Conservation (phyloP, 2,797 vertebrate genomes). For the Pampus argenteus region DNA sequence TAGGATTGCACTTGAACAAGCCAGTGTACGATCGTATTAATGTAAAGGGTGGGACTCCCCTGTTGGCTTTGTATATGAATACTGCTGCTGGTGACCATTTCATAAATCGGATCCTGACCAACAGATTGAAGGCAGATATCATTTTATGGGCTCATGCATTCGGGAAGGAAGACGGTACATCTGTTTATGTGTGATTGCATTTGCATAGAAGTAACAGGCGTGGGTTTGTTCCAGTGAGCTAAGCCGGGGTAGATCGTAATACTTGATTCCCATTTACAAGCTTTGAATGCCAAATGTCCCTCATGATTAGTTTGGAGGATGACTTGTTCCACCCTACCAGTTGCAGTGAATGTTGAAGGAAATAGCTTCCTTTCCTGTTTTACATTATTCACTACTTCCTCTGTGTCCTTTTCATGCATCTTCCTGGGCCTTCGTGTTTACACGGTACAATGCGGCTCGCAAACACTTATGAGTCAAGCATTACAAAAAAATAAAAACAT, state of each 20-base stretch:
- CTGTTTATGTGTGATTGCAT: conserved; percentile 72
- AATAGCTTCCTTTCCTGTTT: conserved; percentile 44
- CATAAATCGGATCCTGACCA: conserved; percentile 63
- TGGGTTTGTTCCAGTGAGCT: conserved; percentile 53
- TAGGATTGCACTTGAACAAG: background rate
- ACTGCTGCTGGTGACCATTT: conserved; percentile 54
- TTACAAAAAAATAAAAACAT: conserved; percentile 26
- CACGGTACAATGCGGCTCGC: conserved; percentile 43
- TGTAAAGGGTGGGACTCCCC: background rate
- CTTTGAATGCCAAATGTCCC: conserved; percentile 70
- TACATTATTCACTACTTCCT: conserved; percentile 33
- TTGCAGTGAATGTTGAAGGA: conserved; percentile 45
- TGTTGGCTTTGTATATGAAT: conserved; percentile 52
- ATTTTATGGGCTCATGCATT: conserved; percentile 70
- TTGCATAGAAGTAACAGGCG: conserved; percentile 61
- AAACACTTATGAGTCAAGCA: conserved; percentile 45
- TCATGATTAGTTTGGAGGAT: conserved; percentile 70
- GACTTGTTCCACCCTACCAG: conserved; percentile 50
- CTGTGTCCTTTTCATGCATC: conserved; percentile 28
- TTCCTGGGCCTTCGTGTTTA: conserved; percentile 15
- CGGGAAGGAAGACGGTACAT: conserved; percentile 60
- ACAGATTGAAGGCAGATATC: conserved; percentile 71
- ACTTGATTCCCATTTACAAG: conserved; percentile 67
- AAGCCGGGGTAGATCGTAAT: conserved; percentile 42
- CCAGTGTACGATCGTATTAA: background rate